Base-by-base conservation (phyloP, 2,888 invertebrate genomes). In the Microplitis manilae region DNA sequence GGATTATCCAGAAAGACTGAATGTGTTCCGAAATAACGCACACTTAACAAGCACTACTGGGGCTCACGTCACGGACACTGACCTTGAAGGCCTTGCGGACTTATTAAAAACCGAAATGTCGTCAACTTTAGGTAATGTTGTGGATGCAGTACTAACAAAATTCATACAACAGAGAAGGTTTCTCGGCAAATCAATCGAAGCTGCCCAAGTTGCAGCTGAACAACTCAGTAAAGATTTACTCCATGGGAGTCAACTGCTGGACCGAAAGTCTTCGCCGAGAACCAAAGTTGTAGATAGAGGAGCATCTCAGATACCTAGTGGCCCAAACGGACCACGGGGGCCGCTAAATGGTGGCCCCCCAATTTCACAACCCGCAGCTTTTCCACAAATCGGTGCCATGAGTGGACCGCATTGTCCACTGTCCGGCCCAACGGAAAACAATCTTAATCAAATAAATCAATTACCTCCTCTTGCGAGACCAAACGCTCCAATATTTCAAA, bases 51-150 rank as follows among this genome's bases (percentile, higher is more conserved):
- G 93, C 78, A 93, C 94, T 6, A 89, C 94, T 79, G 93, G 93
- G 74, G 92, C 94, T 64, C 87, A 87, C 77, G 93, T 94, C 83
- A 93, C 94, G 1, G 95, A 95, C 13, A 93, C 95, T 4, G 97
- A 97, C 86, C 91, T 97, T 6, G 96, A 97, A 88, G 95, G 95
- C 74, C 92, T 98, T 72, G 96, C 97, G n/a, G 96, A 97, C 86
- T 94, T 95, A 75, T 92, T 98, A 5, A 98, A 98, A 91, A 94
- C 94, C 73, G 98, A 98, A 91, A 95, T 98, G 82, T 94, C 95
- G 38, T 93, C 95, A 60, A 96, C 96, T 1, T 90, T 98, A 67
- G 94, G 95, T 17, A 95, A 94, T 83, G 92, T 97, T 67, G 95
- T 98, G 83, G 98, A 98, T 90, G 95, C 96, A 20, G 95, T 97